A percentile compares a stretch with the other conserved stretches of the same genome.
Conservation (phyloP, 2,113 vertebrate genomes). For the Ophthalmolycus amberensis region DNA sequence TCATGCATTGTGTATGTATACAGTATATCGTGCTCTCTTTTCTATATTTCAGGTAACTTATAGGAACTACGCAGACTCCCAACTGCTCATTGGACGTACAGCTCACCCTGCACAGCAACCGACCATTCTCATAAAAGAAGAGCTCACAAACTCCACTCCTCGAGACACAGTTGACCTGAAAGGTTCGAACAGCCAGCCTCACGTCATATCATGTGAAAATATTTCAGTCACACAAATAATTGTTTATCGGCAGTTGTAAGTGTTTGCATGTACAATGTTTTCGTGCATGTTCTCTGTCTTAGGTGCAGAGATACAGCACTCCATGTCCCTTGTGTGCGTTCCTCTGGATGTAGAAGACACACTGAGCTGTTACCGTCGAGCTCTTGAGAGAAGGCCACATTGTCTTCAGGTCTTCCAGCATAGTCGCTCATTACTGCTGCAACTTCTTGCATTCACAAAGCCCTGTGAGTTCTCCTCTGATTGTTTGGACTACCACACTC, state of each 20-base stretch:
- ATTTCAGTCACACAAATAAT: neutral
- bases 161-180: conserved; percentile 32
- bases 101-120: neutral
- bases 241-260: neutral
- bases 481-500: neutral
- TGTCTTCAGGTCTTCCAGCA: conserved; percentile 86
- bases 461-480: conserved; percentile 79
- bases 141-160: neutral
- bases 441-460: conserved; percentile 88
- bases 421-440: conserved; percentile 87
- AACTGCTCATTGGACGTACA: conserved; percentile 72
- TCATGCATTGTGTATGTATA: neutral
- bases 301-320: conserved; percentile 75
- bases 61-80: conserved; percentile 86
- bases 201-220: neutral
- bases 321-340: conserved; percentile 84
- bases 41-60: conserved; percentile 84
- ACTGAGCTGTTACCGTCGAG: conserved; percentile 87
- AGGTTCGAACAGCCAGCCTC: conserved; percentile 51
- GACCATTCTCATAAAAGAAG: conserved; percentile 2
- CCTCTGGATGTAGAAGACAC: conserved; percentile 90
- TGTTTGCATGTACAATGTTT: neutral
- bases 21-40: neutral
- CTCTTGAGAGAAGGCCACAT: conserved; percentile 82
- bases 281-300: conserved; percentile 43